Conservation (phyloP, 92 coral and sea anemone genomes). For the Chrysogorgia sp. region DNA sequence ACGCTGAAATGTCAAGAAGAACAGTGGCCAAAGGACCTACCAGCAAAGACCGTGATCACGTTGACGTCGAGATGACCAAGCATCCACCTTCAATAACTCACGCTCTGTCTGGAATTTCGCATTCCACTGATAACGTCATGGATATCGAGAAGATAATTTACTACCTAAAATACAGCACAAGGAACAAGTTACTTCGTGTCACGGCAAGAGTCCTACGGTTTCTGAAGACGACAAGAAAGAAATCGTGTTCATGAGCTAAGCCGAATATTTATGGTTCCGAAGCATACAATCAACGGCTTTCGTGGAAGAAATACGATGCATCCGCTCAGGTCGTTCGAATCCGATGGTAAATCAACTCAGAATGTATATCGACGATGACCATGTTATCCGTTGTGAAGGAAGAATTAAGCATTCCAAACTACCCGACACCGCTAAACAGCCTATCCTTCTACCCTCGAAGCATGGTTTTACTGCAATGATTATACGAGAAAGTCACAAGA, state of each 20-base stretch:
- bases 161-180: too few relatives aligned
- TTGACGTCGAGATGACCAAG: too few relatives aligned
- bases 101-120: too few relatives aligned
- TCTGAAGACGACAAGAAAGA: too few relatives aligned
- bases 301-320: conserved; percentile 7
- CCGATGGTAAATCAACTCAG: background rate
- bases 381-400: conserved; percentile 12
- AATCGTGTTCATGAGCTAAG: background rate
- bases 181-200: too few relatives aligned
- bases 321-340: background rate
- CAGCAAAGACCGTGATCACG: too few relatives aligned
- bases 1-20: too few relatives aligned
- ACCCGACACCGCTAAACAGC: conserved; percentile 14
- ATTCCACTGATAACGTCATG: too few relatives aligned
- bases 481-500: conserved; percentile 4
- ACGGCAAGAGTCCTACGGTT: too few relatives aligned
- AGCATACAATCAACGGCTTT: conserved; percentile 25
- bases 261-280: conserved; percentile 12
- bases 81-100: too few relatives aligned
- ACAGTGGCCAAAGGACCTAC: too few relatives aligned
- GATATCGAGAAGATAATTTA: too few relatives aligned
- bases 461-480: conserved; percentile 8
- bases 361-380: background rate
- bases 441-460: conserved; percentile 20
- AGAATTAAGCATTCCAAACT: background rate